A percentile compares a stretch with the other conserved stretches of the same genome.
Conservation (phyloP, 2,113 vertebrate genomes). For the Stigmatopora argus region DNA sequence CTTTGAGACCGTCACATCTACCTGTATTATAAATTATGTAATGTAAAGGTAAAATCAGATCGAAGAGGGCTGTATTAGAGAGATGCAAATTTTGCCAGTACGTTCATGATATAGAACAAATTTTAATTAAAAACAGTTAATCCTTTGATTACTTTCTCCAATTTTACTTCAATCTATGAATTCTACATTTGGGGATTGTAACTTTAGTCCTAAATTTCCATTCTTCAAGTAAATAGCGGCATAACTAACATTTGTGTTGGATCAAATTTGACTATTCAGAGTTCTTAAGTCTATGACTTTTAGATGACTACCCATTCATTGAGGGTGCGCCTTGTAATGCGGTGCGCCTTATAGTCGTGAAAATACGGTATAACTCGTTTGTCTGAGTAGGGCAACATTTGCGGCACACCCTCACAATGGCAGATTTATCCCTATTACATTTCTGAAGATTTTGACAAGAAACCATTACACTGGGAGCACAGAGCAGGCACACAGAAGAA, state of each 20-base stretch:
- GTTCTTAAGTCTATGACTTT: constrained; percentile 10
- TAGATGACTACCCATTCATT: too few species aligned
- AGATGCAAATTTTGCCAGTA: too few species aligned
- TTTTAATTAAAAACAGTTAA: too few species aligned
- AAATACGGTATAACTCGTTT: too few species aligned
- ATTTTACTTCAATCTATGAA: background rate
- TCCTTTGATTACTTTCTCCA: background rate
- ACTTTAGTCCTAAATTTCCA: background rate
- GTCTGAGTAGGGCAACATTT: constrained; percentile 2
- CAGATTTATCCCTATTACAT: constrained; percentile 20
- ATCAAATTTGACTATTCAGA: background rate
- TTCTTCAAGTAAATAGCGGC: background rate
- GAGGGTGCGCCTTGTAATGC: too few species aligned
- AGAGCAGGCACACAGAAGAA: constrained; percentile 17
- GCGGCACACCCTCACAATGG: constrained; percentile 14
- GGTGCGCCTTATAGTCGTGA: too few species aligned
- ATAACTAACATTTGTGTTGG: background rate
- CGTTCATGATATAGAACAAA: too few species aligned
- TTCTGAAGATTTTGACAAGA: constrained; percentile 28
- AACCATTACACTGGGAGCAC: constrained; percentile 16
- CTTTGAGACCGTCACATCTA: background rate
- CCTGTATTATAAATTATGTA: background rate
- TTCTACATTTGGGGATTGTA: background rate
- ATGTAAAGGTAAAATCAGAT: constrained; percentile 6
- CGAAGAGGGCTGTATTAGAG: background rate